Evolutionary conservation across 2,888 invertebrate genomes (phyloP).

Genomic region (Malthinus flaveolus): DNA sequence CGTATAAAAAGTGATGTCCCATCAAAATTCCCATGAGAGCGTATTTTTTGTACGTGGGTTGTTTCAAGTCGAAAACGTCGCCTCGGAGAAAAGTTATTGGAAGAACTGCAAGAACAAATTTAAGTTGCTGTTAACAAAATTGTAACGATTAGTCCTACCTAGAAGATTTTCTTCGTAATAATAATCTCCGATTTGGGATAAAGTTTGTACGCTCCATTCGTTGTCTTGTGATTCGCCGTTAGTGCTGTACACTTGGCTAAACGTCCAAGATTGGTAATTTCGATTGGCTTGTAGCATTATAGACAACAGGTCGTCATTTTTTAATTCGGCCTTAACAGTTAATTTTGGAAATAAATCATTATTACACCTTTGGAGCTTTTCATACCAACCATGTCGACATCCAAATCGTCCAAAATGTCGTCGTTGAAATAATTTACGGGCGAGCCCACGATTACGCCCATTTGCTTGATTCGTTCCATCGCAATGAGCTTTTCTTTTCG

Average conservation of each 20-base stretch:
- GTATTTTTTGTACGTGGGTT: slow-evolving; percentile 86
- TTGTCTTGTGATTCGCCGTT: slow-evolving; percentile 6
- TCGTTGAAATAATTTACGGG: slow-evolving; percentile 16
- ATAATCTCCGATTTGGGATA: slow-evolving; percentile 19
- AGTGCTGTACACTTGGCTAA: slow-evolving; percentile 11
- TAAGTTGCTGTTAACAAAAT: not conserved
- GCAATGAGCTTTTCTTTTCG: slow-evolving; percentile 4
- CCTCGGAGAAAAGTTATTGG: slow-evolving; percentile 89
- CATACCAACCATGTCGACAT: slow-evolving; percentile 16
- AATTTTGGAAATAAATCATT: not conserved
- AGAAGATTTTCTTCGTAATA: slow-evolving; percentile 14
- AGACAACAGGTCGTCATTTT: not conserved
- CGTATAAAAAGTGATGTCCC: slow-evolving; percentile 86
- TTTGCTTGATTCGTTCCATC: slow-evolving; percentile 1
- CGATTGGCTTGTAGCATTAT: slow-evolving; percentile 7
- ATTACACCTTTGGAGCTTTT: not conserved
- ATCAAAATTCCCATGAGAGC: slow-evolving; percentile 85
- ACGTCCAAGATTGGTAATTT: slow-evolving; percentile 15
- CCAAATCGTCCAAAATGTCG: slow-evolving; percentile 20
- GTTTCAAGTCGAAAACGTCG: slow-evolving; percentile 79
- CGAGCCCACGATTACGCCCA: slow-evolving; percentile 14
- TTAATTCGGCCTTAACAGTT: not conserved
- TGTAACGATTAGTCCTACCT: slow-evolving; percentile 6
- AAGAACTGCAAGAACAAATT: slow-evolving; percentile 47
- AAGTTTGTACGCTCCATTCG: slow-evolving; percentile 14